Conservation (phyloP, 1,140 invertebrate species). For the Papilio xuthus region DNA sequence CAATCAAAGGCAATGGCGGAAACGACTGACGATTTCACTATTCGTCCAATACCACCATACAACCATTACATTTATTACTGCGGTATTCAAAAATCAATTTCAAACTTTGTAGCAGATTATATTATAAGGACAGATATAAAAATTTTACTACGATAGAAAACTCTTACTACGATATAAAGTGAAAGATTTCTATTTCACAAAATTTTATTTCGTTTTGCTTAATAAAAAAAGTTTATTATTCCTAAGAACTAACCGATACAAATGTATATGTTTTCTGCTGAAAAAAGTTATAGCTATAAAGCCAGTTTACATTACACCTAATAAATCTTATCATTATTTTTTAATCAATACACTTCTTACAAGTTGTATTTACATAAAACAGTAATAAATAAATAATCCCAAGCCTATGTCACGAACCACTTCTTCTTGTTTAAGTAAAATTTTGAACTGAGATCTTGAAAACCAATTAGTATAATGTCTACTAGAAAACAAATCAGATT, state of each 20-base stretch:
- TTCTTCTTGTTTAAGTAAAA: too few species aligned
- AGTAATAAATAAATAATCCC: neutral
- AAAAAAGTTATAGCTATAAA: neutral
- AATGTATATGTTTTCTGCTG: neutral
- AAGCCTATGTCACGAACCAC: neutral
- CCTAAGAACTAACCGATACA: neutral
- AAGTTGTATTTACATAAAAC: neutral
- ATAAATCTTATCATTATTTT: neutral
- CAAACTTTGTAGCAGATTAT: constrained; percentile 29
- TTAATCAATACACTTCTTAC: neutral
- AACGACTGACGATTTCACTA: constrained; percentile 67
- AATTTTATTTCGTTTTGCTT: neutral
- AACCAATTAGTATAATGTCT: too few species aligned
- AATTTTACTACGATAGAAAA: constrained; percentile 14
- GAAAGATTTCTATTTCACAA: neutral
- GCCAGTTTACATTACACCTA: neutral
- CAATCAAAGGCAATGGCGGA: constrained; percentile 74
- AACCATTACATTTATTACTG: constrained; percentile 40
- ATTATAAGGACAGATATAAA: constrained; percentile 6
- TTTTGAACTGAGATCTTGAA: too few species aligned
- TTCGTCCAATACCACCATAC: constrained; percentile 44
- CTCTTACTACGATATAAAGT: neutral
- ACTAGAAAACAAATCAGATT: too few species aligned
- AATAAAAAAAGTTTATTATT: constrained; percentile 17
- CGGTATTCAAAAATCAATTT: constrained; percentile 30